These are phyloP conservation scores for Caenorhabditis sp. DNA, from an alignment of 2,888 invertebrate genomes.

Conservation along the genomic window DNA sequence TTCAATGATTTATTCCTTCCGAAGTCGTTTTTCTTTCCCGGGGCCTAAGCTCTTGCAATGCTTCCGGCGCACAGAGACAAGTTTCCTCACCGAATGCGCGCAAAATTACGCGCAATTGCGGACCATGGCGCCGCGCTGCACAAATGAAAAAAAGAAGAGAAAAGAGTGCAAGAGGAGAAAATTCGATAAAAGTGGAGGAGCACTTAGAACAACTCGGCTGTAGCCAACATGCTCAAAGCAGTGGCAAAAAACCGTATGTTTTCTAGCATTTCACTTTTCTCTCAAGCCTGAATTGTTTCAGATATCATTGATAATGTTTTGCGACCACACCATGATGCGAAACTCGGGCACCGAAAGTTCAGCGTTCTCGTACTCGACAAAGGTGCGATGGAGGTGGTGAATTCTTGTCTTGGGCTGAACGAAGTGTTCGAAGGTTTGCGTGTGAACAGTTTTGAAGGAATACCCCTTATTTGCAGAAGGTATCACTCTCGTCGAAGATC, in stretches of 20 bases:
- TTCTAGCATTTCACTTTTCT: too few species aligned
- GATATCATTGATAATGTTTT: constrained; percentile 40
- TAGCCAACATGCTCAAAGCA: constrained; percentile 4
- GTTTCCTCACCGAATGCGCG: background rate
- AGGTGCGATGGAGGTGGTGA: constrained; percentile 26
- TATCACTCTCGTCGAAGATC: constrained; percentile 51
- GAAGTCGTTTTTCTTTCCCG: too few species aligned
- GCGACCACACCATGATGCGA: constrained; percentile 14
- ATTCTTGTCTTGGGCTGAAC: constrained; percentile 32
- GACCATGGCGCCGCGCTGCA: constrained; percentile 10
- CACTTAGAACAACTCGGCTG: background rate
- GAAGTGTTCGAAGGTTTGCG: constrained; percentile 44
- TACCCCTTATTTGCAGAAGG: constrained; percentile 21
- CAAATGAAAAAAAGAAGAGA: background rate
- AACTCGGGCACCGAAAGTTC: constrained; percentile 33
- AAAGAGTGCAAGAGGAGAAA: background rate
- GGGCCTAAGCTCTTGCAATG: too few species aligned
- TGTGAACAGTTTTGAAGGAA: background rate
- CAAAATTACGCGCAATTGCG: constrained; percentile 11
- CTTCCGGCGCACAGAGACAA: too few species aligned
- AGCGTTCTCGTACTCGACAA: constrained; percentile 46
- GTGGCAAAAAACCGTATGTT: constrained; percentile 12
- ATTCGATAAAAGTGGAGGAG: background rate
- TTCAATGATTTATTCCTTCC: too few species aligned
- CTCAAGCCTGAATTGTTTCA: constrained; percentile 1